Evolutionary conservation across 2,888 invertebrate genomes (phyloP), one percentile per base, ranked within the genome.

Genomic region (Resseliella maxima): DNA sequence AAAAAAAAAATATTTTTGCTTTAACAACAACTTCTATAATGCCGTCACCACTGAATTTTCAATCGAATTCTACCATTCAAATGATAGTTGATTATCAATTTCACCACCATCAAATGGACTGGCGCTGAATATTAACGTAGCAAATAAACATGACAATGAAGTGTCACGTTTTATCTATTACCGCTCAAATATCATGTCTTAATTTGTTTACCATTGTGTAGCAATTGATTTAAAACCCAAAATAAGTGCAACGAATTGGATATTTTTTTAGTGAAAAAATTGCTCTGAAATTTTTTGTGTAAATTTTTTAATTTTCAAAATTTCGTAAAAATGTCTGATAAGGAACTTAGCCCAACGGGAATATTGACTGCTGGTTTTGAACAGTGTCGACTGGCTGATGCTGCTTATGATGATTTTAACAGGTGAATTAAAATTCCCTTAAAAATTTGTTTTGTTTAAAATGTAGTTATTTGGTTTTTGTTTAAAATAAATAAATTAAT

Each of bases 91-190:
- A 27, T 83, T 83, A 6, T 1, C 41, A 83, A 83, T n/a, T 21
- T 83, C 38, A 83, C 83, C 83, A 12, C 36, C 38, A 6, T 0
- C 2, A 24, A 27, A 1, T 2, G 18, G 24, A 83, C 21, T 83
- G 83, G 36, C 83, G 83, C 24, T 27, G 31, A 3, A 5, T 12
- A 31, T 2, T n/a, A 18, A n/a, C 27, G 18, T 24, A 2, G 27
- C 72, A 31, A 72, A 72, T 72, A 72, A 72, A 72, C 72, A 38
- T 83, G 83, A 83, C 83, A 83, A 38, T 38, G 83, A 83, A 83
- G 36, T 83, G 83, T 83, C 83, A 83, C 83, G 83, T 83, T 83
- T 72, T 83, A 83, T 83, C 83, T 83, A 83, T 83, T 83, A 83
- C 83, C 83, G 83, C 83, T 83, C 83, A 83, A 83, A 83, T 31